Percentiles rank a stretch among this genome's conserved stretches.
Evolutionary conservation across 2,797 vertebrate species (phyloP).

Genomic region (Melanotaenia trifasciata): DNA sequence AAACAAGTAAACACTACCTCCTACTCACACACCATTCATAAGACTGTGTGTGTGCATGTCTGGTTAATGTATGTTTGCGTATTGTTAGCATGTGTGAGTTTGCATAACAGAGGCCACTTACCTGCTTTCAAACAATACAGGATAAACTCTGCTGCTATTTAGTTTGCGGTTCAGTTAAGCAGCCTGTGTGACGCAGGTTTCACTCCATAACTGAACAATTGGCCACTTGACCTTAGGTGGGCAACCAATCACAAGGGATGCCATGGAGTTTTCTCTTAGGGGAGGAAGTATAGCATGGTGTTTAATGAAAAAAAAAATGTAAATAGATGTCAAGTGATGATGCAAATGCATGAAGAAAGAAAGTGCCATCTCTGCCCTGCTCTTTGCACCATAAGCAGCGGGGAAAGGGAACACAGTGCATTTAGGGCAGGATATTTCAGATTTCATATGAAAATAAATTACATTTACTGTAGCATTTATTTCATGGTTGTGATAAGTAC

Average conservation of each 20-base stretch:
- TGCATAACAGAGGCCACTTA: slow-evolving; percentile 37
- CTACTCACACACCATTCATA: slow-evolving; percentile 76
- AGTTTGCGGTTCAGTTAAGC: slow-evolving; percentile 37
- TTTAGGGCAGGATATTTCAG: slow-evolving; percentile 9
- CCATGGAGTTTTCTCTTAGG: slow-evolving; percentile 19
- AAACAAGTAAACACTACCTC: slow-evolving; percentile 69
- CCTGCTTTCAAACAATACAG: slow-evolving; percentile 27
- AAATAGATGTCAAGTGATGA: slow-evolving; percentile 59
- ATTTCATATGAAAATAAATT: slow-evolving; percentile 18
- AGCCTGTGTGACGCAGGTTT: slow-evolving; percentile 44
- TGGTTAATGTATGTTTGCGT: slow-evolving; percentile 23
- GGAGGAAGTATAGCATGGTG: slow-evolving; percentile 22
- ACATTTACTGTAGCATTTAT: slow-evolving; percentile 17
- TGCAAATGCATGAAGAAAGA: slow-evolving; percentile 51
- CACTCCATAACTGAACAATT: slow-evolving; percentile 53
- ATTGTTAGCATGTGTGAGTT: slow-evolving; percentile 33
- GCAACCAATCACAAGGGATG: slow-evolving; percentile 39
- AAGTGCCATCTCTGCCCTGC: slow-evolving; percentile 7
- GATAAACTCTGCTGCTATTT: slow-evolving; percentile 44
- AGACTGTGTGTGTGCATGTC: slow-evolving; percentile 39
- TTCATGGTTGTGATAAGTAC: slow-evolving; percentile 3
- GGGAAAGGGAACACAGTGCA: slow-evolving; percentile 30
- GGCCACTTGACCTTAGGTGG: slow-evolving; percentile 63
- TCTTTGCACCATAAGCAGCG: slow-evolving; percentile 16
- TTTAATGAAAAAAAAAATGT: slow-evolving; percentile 31